Percentiles rank a stretch among this genome's conserved stretches.
Conservation (phyloP, 2,888 invertebrate species). For the Ptychoptera albimana region DNA sequence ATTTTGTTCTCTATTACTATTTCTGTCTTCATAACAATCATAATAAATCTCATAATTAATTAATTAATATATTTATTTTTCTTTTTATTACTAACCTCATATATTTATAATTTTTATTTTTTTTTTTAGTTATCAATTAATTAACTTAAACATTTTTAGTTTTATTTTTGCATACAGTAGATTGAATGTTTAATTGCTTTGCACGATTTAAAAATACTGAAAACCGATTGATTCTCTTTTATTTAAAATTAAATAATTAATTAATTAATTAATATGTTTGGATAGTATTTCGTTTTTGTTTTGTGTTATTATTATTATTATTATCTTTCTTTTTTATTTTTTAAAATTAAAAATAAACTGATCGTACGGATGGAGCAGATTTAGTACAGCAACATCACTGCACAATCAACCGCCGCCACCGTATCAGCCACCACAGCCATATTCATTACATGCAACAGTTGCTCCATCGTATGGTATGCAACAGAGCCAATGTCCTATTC, state of each 20-base stretch:
- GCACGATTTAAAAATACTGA: neutral
- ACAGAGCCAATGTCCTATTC: constrained; percentile 50
- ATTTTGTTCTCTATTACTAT: neutral
- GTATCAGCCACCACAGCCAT: constrained; percentile 35
- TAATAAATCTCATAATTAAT: neutral
- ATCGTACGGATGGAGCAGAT: constrained; percentile 42
- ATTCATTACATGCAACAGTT: constrained; percentile 30
- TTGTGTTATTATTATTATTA: constrained; percentile 3
- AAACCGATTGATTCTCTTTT: too few relatives aligned
- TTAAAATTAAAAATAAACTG: constrained; percentile 11
- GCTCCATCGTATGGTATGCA: constrained; percentile 34
- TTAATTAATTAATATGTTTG: neutral
- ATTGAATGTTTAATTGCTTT: constrained; percentile 13
- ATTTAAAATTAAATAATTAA: too few relatives aligned
- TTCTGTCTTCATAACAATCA: neutral
- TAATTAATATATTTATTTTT: neutral
- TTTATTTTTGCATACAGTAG: neutral
- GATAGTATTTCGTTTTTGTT: neutral
- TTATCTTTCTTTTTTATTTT: constrained; percentile 10
- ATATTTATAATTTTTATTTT: neutral
- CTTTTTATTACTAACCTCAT: neutral
- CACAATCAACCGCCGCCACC: constrained; percentile 39
- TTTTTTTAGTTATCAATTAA: too few relatives aligned
- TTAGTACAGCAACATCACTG: constrained; percentile 30
- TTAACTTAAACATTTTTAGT: neutral